Conservation (phyloP, 2,888 invertebrate genomes). For the Monopis laevigella region DNA sequence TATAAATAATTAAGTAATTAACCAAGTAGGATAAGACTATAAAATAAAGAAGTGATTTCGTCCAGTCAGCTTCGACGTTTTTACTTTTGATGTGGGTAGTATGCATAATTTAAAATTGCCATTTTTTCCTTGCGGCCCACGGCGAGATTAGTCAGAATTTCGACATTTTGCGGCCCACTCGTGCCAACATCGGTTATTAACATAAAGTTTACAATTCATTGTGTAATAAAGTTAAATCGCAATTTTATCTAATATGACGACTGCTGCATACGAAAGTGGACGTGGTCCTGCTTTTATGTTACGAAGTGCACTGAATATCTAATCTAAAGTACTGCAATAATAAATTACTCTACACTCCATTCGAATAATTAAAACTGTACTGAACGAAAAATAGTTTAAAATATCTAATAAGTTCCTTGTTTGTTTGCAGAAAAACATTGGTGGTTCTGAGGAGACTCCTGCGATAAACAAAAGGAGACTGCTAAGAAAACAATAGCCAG, state of each 20-base stretch:
- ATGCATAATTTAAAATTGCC: conserved; percentile 64
- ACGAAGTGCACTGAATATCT: no score
- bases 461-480: no score
- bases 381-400: no score
- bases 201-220: conserved; percentile 63
- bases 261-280: no score
- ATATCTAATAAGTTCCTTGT: no score
- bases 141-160: conserved; percentile 61
- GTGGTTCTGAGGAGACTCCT: no score
- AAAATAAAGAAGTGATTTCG: conserved; percentile 46
- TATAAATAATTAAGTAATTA: conserved; percentile 53
- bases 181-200: conserved; percentile 39
- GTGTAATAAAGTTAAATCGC: conserved; percentile 55
- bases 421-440: no score
- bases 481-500: no score
- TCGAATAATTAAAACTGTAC: no score
- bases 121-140: conserved; percentile 60
- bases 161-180: conserved; percentile 53
- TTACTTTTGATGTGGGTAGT: conserved; percentile 46
- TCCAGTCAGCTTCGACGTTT: conserved; percentile 15
- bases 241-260: conserved; percentile 65
- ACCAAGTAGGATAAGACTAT: conserved; percentile 46
- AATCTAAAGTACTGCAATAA: no score
- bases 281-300: no score
- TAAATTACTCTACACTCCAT: no score